Conservation (phyloP, 2,797 vertebrate genomes). For the Salmo trutta region DNA sequence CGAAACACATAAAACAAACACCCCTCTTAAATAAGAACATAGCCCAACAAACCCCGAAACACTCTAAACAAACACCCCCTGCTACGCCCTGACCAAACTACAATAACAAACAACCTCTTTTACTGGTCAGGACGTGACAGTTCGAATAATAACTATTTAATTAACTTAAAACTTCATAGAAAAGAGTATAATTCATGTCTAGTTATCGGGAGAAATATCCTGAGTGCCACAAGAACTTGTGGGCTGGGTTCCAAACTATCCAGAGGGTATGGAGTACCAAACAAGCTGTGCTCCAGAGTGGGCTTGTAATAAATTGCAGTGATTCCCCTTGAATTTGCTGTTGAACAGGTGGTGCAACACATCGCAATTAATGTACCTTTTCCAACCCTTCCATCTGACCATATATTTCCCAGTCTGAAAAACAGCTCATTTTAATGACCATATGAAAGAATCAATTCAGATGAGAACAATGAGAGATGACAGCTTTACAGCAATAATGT, state of each 20-base stretch:
- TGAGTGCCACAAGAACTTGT: conserved; percentile 10
- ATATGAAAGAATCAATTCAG: conserved; percentile 61
- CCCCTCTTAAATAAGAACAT: too few relatives aligned
- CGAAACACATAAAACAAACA: too few relatives aligned
- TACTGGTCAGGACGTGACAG: too few relatives aligned
- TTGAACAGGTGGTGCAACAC: conserved; percentile 73
- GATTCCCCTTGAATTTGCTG: conserved; percentile 74
- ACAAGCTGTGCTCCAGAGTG: conserved; percentile 76
- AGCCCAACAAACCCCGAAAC: too few relatives aligned
- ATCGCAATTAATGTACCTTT: conserved; percentile 73
- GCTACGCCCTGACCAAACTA: too few relatives aligned
- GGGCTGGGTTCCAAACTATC: conserved; percentile 66
- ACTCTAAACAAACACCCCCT: too few relatives aligned
- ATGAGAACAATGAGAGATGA: conserved; percentile 38
- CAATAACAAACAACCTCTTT: too few relatives aligned
- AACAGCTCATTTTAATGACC: conserved; percentile 63
- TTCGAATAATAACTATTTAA: too few relatives aligned
- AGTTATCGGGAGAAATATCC: conserved; percentile 21
- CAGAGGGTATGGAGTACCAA: conserved; percentile 68
- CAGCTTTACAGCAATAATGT: conserved; percentile 19
- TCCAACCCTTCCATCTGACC: conserved; percentile 68
- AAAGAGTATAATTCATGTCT: too few relatives aligned
- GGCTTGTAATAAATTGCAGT: conserved; percentile 77
- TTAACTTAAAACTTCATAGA: too few relatives aligned
- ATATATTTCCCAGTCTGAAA: conserved; percentile 68